These are phyloP conservation scores for Momotus momota DNA, from an alignment of 2,797 vertebrate genomes.

Conservation along the genomic window DNA sequence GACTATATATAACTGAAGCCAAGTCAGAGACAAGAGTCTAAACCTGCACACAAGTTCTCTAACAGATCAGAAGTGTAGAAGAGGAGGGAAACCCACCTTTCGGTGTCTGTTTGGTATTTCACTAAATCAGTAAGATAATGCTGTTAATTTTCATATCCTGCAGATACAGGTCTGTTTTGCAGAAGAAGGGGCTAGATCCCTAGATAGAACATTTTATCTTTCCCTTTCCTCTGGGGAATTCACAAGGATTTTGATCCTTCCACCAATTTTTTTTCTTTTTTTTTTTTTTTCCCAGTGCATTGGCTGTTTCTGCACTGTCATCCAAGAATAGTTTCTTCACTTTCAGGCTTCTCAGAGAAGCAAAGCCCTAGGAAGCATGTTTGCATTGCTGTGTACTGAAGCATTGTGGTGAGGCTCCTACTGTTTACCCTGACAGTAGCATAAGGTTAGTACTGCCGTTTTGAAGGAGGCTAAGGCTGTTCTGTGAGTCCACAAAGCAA, in stretches of 20 bases:
- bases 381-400: not conserved
- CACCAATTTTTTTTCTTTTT: not conserved
- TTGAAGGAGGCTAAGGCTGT: not conserved
- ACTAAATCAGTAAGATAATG: not conserved
- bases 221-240: not conserved
- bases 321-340: not conserved
- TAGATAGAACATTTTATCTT: not conserved
- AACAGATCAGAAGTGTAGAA: not conserved
- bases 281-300: not conserved
- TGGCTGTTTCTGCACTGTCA: not conserved
- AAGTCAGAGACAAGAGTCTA: not conserved
- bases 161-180: not conserved
- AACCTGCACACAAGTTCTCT: not conserved
- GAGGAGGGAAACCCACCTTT: not conserved
- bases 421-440: not conserved
- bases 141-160: not conserved
- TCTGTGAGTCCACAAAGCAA: not conserved
- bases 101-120: not conserved
- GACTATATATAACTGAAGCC: not conserved
- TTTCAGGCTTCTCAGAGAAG: not conserved
- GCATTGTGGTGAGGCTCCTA: not conserved
- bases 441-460: not conserved
- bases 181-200: not conserved
- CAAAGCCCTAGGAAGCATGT: not conserved
- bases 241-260: not conserved